Evolutionary conservation across 2,888 invertebrate species (phyloP).

Genomic region (Alloscopus bannaensis): DNA sequence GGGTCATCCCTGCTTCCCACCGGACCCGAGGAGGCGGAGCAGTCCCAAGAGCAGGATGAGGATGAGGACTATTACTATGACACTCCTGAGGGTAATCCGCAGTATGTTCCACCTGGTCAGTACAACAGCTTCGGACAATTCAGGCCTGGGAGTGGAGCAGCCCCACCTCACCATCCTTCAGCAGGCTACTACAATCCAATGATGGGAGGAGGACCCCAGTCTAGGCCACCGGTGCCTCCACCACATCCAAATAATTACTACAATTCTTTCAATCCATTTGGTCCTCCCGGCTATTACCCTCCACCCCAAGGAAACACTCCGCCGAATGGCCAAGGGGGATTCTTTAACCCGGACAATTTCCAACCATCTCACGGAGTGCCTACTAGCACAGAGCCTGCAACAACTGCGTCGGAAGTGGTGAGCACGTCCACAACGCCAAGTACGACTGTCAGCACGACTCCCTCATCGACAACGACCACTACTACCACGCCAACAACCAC

Average conservation of each 20-base stretch:
- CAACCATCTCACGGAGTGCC: constrained; percentile 40
- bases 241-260: constrained; percentile 44
- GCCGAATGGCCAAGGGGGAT: constrained; percentile 15
- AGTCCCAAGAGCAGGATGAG: constrained; percentile 39
- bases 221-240: constrained; percentile 27
- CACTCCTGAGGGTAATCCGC: constrained; percentile 28
- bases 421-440: constrained; percentile 14
- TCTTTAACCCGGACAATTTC: constrained; percentile 10
- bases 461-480: constrained; percentile 21
- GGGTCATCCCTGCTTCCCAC: constrained; percentile 46
- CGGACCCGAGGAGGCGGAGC: constrained; percentile 34
- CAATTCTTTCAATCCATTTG: constrained; percentile 57
- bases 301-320: constrained; percentile 23
- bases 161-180: constrained; percentile 16
- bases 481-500: constrained; percentile 18
- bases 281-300: constrained; percentile 53
- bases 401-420: constrained; percentile 5
- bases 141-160: constrained; percentile 22
- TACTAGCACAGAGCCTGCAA: constrained; percentile 15
- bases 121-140: constrained; percentile 54
- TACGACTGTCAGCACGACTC: constrained; percentile 15
- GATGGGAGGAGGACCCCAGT: constrained; percentile 34
- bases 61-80: constrained; percentile 58
- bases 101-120: constrained; percentile 33
- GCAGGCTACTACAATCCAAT: constrained; percentile 49